These are phyloP conservation scores for Cheilosia variabilis DNA, from an alignment of 2,888 invertebrate species.

Conservation along the genomic window DNA sequence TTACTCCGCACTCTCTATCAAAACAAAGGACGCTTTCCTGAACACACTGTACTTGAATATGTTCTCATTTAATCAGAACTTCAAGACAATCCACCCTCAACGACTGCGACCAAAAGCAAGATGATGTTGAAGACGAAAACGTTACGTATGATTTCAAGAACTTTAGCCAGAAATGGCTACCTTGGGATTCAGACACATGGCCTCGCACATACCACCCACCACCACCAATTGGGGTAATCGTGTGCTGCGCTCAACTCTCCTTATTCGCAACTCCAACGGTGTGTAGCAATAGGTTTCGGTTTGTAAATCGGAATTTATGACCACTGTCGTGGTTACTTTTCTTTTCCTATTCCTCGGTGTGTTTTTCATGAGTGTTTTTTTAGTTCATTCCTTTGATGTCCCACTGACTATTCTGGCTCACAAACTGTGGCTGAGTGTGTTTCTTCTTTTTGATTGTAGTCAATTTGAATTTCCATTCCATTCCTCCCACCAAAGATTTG, in stretches of 20 bases:
- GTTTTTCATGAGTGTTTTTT: constrained; percentile 58
- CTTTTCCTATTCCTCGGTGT: constrained; percentile 20
- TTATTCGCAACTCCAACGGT: constrained; percentile 35
- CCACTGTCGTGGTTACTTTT: constrained; percentile 58
- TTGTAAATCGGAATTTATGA: constrained; percentile 73
- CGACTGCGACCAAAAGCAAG: not conserved
- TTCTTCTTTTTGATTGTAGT: constrained; percentile 9
- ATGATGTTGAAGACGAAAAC: constrained; percentile 9
- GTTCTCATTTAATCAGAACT: constrained; percentile 27
- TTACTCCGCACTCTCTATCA: too few relatives aligned
- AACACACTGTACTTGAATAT: constrained; percentile 2
- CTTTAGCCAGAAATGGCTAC: constrained; percentile 51
- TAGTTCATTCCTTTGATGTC: constrained; percentile 41
- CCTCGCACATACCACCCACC: constrained; percentile 20
- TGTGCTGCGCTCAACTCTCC: constrained; percentile 1
- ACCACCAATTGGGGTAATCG: constrained; percentile 34
- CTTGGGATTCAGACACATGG: constrained; percentile 42
- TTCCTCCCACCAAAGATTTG: not conserved
- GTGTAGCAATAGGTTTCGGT: constrained; percentile 57
- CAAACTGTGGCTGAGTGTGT: not conserved
- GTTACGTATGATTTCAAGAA: not conserved
- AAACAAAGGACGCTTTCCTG: not conserved
- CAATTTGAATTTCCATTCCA: constrained; percentile 44
- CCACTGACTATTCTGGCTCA: not conserved
- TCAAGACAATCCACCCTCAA: constrained; percentile 15